Evolutionary conservation across 1,140 invertebrate species (phyloP).

Genomic region (Rhizoglyphus robini): DNA sequence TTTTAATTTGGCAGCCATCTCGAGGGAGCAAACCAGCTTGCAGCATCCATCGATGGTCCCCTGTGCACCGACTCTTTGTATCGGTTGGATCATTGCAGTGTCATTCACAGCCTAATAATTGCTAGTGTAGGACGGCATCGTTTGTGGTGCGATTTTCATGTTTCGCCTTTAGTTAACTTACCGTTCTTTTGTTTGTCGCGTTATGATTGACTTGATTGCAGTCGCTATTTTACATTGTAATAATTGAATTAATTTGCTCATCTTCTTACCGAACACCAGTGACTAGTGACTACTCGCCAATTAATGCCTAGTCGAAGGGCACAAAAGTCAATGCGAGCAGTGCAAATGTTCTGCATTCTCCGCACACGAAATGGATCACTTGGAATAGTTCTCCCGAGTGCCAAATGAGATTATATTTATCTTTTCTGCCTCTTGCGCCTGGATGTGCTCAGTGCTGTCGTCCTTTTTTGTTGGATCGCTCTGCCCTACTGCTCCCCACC

Average conservation of each 20-base stretch:
- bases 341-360: not conserved
- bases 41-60: too few species aligned
- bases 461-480: not conserved
- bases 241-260: too few species aligned
- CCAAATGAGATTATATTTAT: not conserved
- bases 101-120: not conserved
- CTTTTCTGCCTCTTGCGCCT: not conserved
- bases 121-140: not conserved
- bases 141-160: too few species aligned
- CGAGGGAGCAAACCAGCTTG: not conserved
- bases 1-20: not conserved
- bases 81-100: not conserved
- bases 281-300: too few species aligned
- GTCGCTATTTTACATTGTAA: too few species aligned
- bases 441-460: not conserved
- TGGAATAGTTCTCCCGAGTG: not conserved
- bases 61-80: not conserved
- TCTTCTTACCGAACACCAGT: too few species aligned
- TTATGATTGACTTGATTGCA: too few species aligned
- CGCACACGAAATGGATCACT: not conserved
- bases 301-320: too few species aligned
- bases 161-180: too few species aligned
- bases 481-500: not conserved
- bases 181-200: too few species aligned
- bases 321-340: too few species aligned